Evolutionary conservation across 2,888 invertebrate species (phyloP), one percentile per base, ranked within the genome.

Genomic region (Euspilapteryx auroguttella): DNA sequence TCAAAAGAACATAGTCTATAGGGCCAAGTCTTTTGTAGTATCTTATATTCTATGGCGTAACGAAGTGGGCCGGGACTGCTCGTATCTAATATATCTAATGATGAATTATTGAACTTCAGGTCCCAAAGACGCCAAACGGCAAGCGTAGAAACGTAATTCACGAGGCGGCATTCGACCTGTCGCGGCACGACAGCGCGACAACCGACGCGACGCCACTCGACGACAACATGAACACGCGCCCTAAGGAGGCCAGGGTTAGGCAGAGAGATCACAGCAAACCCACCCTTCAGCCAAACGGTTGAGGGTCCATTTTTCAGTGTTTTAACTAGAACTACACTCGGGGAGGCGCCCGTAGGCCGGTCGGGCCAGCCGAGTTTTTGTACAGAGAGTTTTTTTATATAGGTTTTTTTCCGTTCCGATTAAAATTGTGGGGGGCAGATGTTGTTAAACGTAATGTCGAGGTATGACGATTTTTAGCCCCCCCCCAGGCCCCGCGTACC

Each of bases 161-260:
- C 44, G 62, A 58, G 25, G 47, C 45, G 1, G 45, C 54, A n/a
- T 55, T 62, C 41, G 66, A 68, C 53, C 37, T 66, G 24, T 54
- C 64, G 2, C 57, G 68, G 7, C 37, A 42, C 39, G 51, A 50
- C 24, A 59, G 62, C 26, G 49, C 50, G n/a, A n/a, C n/a, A n/a
- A n/a, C n/a, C n/a, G n/a, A n/a, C n/a, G n/a, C n/a, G n/a, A n/a
- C n/a, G n/a, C n/a, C n/a, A n/a, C 73, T 69, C 1, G 73, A 75
- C 42, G 71, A 68, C 35, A 75, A 75, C 41, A 75, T 75, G 73
- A 75, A 75, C 49, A n/a, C n/a, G n/a, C n/a, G n/a, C n/a, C n/a
- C n/a, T n/a, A n/a, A n/a, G n/a, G n/a, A n/a, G n/a, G n/a, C n/a
- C n/a, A n/a, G n/a, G n/a, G n/a, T n/a, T n/a, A n/a, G n/a, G 12